A percentile compares a stretch with the other conserved stretches of the same genome.
These are phyloP conservation scores for Mystacornis crossleyi DNA, from an alignment of 2,113 vertebrate genomes.

Conservation along the genomic window DNA sequence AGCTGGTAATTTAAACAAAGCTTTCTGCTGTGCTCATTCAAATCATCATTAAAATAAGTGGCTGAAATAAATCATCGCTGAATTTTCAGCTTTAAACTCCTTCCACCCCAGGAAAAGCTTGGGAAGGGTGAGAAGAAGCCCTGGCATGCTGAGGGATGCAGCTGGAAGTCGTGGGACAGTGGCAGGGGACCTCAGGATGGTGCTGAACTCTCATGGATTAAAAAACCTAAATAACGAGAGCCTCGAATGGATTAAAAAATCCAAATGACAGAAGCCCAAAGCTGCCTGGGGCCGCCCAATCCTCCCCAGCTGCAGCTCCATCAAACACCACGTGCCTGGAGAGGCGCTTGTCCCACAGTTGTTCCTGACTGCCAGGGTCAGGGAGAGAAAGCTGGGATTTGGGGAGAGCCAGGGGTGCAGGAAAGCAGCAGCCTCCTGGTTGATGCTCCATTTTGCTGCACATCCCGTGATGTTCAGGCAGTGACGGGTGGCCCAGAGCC, in stretches of 20 bases:
- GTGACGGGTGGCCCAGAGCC: not conserved
- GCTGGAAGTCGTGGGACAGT: not conserved
- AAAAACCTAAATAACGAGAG: not conserved
- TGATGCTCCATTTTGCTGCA: not conserved
- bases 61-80: rapidly evolving
- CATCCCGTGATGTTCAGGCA: rapidly evolving
- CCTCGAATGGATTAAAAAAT: not conserved
- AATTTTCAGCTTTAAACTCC: not conserved
- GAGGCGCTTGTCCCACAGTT: not conserved
- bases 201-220: not conserved
- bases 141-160: rapidly evolving
- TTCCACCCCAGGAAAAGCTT: not conserved
- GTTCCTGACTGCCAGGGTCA: not conserved
- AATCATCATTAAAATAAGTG: not conserved
- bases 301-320: not conserved
- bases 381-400: rapidly evolving
- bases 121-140: not conserved
- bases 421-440: rapidly evolving
- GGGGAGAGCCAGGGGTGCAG: too few relatives aligned
- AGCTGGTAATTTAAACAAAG: not conserved
- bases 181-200: not conserved
- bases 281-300: not conserved
- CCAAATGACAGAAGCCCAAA: not conserved
- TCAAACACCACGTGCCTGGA: rapidly evolving
- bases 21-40: not conserved